Evolutionary conservation across 37 sponge, comb jelly and placozoan genomes (phyloP), one percentile per base, ranked within the genome.

Genomic region (Diacarnus erythraeanus): DNA sequence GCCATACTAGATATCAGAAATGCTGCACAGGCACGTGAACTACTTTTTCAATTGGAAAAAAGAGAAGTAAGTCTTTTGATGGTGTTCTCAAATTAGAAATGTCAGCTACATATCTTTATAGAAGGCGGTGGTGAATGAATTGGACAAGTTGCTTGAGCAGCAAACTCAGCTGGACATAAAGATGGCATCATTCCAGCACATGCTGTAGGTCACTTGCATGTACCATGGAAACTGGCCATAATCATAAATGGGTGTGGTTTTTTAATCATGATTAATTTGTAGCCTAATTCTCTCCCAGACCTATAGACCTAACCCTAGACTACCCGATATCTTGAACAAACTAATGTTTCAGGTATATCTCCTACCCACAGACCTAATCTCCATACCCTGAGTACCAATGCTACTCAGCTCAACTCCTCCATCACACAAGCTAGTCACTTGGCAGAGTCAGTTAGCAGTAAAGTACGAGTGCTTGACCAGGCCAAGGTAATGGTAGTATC

Each of bases 391-490:
- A 54, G 78, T 18, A 3, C n/a, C 17, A 83, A 86, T 20, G 10
- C 90, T 0, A 40, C 42, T 0, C 43, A 60, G 2, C 78, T 93
- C 51, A 34, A 39, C 59, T 71, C 23, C 10, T 71, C 80, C 33
- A 74, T 93, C 30, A 60, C 25, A 9, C 71, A 75, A 57, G 87
- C 94, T 18, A 83, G 90, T 66, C 27, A 39, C 0, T 72, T 95
- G 69, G 96, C 96, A 38, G 93, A 95, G 57, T 80, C 80, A 26
- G 94, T 95, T n/a, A 92, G 95, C 70, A 75, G 89, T 36, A 95
- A 95, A 75, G 96, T 95, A 39, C 61, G 81, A 15, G 44, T 83
- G 9, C 59, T 95, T 47, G 96, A 95, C 64, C 59, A 81, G 25
- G 93, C 96, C 12, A 95, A 95, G 92, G 95, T 88, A 63, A 9